Percentiles rank a stretch among this genome's conserved stretches.
Evolutionary conservation across 2,888 invertebrate species (phyloP).

Genomic region (Tolmerus cingulatus): DNA sequence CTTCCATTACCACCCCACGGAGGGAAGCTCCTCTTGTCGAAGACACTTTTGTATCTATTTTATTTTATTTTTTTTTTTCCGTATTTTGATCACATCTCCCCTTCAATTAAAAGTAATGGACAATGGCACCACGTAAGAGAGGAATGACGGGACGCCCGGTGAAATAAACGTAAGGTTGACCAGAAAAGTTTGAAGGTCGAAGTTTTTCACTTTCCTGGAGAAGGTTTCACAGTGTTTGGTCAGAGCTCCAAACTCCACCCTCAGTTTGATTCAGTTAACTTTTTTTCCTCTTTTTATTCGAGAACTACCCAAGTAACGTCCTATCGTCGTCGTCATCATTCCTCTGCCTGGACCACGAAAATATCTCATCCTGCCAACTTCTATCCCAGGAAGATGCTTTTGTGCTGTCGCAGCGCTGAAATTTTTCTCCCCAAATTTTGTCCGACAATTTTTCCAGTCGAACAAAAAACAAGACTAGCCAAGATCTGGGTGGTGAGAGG

Average conservation of each 20-base stretch:
- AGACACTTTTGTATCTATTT: not conserved
- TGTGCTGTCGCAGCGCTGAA: not conserved
- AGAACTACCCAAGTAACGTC: not conserved
- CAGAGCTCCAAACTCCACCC: not conserved
- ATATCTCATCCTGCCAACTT: not conserved
- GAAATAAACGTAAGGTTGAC: not conserved
- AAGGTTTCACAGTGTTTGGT: not conserved
- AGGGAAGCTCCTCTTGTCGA: not conserved
- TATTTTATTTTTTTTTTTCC: not conserved
- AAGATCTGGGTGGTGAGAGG: not conserved
- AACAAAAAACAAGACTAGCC: slow-evolving; percentile 5
- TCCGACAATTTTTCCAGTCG: slow-evolving; percentile 18
- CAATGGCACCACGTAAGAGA: not conserved
- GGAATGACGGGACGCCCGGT: not conserved
- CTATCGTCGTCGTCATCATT: not conserved
- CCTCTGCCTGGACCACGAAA: not conserved
- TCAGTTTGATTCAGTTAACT: slow-evolving; percentile 5
- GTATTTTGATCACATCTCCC: slow-evolving; percentile 3
- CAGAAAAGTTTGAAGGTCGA: not conserved
- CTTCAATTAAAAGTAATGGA: slow-evolving; percentile 24
- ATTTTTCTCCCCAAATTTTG: not conserved
- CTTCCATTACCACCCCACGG: not conserved
- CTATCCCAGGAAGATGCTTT: not conserved
- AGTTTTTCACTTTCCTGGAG: not conserved
- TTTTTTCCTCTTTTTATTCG: not conserved